phyloP scores from a whole-genome alignment of 2,888 invertebrate species.

The Drosophila eohydei region DNA sequence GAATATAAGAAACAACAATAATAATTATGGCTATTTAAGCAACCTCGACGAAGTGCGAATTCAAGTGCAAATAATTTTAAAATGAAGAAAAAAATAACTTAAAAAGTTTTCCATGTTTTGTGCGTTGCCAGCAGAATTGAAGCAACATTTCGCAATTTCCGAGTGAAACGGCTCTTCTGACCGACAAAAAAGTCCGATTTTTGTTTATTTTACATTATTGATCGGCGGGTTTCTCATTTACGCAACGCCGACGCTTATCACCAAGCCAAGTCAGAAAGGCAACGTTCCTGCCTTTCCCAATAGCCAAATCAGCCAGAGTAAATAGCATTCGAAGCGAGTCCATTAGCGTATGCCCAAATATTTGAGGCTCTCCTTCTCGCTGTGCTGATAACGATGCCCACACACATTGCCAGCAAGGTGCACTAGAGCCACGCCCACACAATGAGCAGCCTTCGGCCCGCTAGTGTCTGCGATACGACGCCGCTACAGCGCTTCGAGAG shows the following conservation, averaged over 20 bases:
- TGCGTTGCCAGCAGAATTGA: slow-evolving; percentile 62
- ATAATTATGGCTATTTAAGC: slow-evolving; percentile 47
- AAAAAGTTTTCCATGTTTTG: slow-evolving; percentile 19
- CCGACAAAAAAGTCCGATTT: slow-evolving; percentile 38
- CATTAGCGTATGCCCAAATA: slow-evolving; percentile 72
- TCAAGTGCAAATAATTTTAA: slow-evolving; percentile 45
- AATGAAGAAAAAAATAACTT: neutral
- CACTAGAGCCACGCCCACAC: slow-evolving; percentile 41
- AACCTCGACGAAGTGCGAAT: slow-evolving; percentile 31
- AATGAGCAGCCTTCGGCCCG: slow-evolving; percentile 75
- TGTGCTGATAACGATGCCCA: slow-evolving; percentile 61
- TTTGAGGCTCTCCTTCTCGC: slow-evolving; percentile 39
- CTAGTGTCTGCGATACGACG: slow-evolving; percentile 79
- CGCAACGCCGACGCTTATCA: slow-evolving; percentile 60
- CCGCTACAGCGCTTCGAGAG: slow-evolving; percentile 80
- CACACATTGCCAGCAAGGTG: slow-evolving; percentile 57
- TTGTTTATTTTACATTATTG: slow-evolving; percentile 61
- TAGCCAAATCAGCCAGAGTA: slow-evolving; percentile 23
- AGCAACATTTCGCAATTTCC: slow-evolving; percentile 44
- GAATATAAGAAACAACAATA: slow-evolving; percentile 32
- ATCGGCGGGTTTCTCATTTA: slow-evolving; percentile 40
- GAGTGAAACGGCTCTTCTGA: slow-evolving; percentile 22
- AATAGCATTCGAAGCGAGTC: slow-evolving; percentile 32
- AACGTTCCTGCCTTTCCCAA: slow-evolving; percentile 2
- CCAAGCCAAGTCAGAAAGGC: slow-evolving; percentile 10